phyloP scores from a whole-genome alignment of 2,888 invertebrate genomes.

The Cosmorhoe ocellata region DNA sequence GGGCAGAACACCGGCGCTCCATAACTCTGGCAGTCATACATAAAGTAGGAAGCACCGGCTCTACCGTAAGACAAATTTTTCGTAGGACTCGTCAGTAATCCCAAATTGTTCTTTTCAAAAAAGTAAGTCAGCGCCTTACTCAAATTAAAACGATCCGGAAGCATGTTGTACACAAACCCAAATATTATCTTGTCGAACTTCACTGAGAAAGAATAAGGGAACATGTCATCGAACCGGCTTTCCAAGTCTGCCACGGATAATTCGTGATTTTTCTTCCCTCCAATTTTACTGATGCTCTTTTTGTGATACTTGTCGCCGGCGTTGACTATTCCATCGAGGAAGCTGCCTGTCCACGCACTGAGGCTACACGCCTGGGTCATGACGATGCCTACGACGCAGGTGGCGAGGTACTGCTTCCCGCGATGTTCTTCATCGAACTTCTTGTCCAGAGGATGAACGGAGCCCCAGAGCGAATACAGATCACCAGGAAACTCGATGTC shows the following conservation, averaged over 20 bases:
- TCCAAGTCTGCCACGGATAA: conserved; percentile 81
- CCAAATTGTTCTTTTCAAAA: conserved; percentile 78
- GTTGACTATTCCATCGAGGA: conserved; percentile 84
- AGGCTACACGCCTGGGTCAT: conserved; percentile 83
- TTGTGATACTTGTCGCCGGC: conserved; percentile 82
- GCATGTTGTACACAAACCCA: conserved; percentile 84
- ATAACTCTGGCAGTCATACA: conserved; percentile 85
- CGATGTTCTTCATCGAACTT: conserved; percentile 79
- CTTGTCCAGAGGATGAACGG: conserved; percentile 82
- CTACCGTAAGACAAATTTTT: conserved; percentile 81
- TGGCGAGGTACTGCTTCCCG: conserved; percentile 85
- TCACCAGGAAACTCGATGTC: conserved; percentile 86
- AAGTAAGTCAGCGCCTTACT: conserved; percentile 84
- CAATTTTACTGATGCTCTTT: conserved; percentile 73
- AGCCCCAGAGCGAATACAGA: conserved; percentile 86
- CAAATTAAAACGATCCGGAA: conserved; percentile 82
- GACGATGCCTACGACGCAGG: conserved; percentile 82
- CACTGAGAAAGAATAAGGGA: conserved; percentile 81
- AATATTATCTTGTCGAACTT: conserved; percentile 81
- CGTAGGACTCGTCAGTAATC: conserved; percentile 79
- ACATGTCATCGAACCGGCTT: conserved; percentile 76
- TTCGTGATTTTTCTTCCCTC: conserved; percentile 76
- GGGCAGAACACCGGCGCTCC: conserved; percentile 84
- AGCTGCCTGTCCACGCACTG: conserved; percentile 84
- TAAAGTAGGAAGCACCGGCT: conserved; percentile 81